phyloP scores from a whole-genome alignment of 2,113 vertebrate genomes.

The Lates calcarifer region DNA sequence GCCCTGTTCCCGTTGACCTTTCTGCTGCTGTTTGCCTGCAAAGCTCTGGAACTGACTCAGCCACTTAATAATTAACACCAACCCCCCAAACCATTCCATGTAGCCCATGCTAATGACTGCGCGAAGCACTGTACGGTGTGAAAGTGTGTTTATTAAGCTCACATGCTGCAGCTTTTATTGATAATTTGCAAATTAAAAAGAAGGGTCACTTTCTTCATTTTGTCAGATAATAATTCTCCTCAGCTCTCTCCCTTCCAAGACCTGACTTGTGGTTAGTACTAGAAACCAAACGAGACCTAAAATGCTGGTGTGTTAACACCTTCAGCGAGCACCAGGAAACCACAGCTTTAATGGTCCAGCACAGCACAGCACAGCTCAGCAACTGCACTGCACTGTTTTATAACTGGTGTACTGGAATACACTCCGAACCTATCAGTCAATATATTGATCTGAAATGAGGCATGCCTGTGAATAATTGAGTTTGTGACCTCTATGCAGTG shows the following conservation, averaged over 20 bases:
- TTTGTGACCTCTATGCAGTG: slow-evolving; percentile 41
- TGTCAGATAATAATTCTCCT: not conserved
- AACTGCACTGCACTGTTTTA: slow-evolving; percentile 2
- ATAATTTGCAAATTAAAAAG: not conserved
- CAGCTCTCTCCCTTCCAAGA: not conserved
- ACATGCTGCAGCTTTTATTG: not conserved
- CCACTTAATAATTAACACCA: slow-evolving; percentile 64
- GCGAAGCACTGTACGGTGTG: slow-evolving; percentile 7
- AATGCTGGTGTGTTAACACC: not conserved
- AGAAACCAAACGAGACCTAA: not conserved
- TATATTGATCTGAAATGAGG: slow-evolving; percentile 53
- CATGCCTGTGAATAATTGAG: slow-evolving; percentile 52
- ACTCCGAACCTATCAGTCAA: slow-evolving; percentile 22
- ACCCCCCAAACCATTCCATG: slow-evolving; percentile 49
- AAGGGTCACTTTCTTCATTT: not conserved
- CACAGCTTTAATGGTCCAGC: not conserved
- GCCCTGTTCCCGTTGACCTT: slow-evolving; percentile 30
- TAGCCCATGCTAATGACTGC: slow-evolving; percentile 40
- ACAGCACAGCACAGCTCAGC: not conserved
- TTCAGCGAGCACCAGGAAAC: not conserved
- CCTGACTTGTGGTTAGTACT: slow-evolving; percentile 1
- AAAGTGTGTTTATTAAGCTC: slow-evolving; percentile 13
- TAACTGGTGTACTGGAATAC: slow-evolving; percentile 19
- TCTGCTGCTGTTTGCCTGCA: slow-evolving; percentile 40
- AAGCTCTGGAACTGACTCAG: slow-evolving; percentile 47